These are phyloP conservation scores for Cephalopachus bancanus DNA, from an alignment of 2,797 vertebrate genomes.

Conservation along the genomic window DNA sequence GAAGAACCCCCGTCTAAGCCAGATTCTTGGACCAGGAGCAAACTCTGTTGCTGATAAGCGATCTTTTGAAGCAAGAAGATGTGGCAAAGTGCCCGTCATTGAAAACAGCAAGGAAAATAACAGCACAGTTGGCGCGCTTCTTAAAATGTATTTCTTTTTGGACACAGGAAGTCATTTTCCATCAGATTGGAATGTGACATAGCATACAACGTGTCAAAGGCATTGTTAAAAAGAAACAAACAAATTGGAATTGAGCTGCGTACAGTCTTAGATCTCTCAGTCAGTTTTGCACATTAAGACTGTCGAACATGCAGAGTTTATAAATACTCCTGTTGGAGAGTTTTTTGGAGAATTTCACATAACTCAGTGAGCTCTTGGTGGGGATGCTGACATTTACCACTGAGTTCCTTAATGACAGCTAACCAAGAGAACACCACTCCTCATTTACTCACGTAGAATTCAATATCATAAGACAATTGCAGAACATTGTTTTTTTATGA, in stretches of 20 bases:
- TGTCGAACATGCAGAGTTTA: constrained; percentile 67
- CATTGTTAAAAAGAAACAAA: constrained; percentile 75
- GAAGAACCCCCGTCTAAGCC: background rate
- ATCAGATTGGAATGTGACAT: constrained; percentile 76
- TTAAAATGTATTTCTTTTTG: constrained; percentile 80
- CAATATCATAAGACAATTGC: constrained; percentile 69
- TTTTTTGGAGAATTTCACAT: constrained; percentile 78
- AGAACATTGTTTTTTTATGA: constrained; percentile 66
- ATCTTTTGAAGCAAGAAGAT: constrained; percentile 72
- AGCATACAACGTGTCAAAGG: constrained; percentile 58
- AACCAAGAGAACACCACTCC: constrained; percentile 78
- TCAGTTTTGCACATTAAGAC: constrained; percentile 73
- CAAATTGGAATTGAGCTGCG: constrained; percentile 62
- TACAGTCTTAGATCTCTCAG: constrained; percentile 53
- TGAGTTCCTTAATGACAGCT: constrained; percentile 76
- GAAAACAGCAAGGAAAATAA: constrained; percentile 76
- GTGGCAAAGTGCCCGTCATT: constrained; percentile 53
- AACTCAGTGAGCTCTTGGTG: constrained; percentile 63
- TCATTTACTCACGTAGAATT: constrained; percentile 80
- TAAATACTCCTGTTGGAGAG: constrained; percentile 50
- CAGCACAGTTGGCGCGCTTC: constrained; percentile 61
- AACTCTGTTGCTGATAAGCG: constrained; percentile 60
- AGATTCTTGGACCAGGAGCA: constrained; percentile 9
- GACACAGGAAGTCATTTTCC: constrained; percentile 82
- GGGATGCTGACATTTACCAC: constrained; percentile 71